These are phyloP conservation scores for Tokudaia muenninki DNA, from an alignment of 2,797 vertebrate genomes.

Conservation along the genomic window DNA sequence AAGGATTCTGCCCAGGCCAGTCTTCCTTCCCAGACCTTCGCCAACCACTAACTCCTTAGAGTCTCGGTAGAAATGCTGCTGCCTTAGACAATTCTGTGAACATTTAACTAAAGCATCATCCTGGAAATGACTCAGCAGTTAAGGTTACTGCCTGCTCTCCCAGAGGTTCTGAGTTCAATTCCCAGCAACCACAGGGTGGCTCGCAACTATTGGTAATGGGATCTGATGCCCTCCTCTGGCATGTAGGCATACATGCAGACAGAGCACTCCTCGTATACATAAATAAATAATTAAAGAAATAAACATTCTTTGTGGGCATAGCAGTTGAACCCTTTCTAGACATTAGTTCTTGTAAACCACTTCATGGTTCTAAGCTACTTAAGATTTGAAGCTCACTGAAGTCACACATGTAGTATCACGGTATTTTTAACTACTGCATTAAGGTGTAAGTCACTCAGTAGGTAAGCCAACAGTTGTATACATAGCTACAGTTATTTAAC, in stretches of 20 bases:
- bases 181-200: background rate
- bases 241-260: background rate
- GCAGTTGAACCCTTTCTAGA: background rate
- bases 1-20: background rate
- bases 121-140: background rate
- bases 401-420: background rate
- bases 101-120: background rate
- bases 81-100: background rate
- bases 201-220: background rate
- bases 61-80: background rate
- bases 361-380: background rate
- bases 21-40: background rate
- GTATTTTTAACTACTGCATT: background rate
- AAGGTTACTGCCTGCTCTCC: background rate
- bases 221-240: background rate
- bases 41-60: background rate
- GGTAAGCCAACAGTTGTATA: background rate
- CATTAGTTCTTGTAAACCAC: background rate
- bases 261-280: background rate
- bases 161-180: background rate
- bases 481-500: background rate
- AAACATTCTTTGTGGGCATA: background rate
- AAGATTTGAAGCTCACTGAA: background rate
- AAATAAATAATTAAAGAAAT: background rate
- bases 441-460: background rate